Percentiles rank a stretch among this genome's conserved stretches.
Conservation (phyloP, 1,140 invertebrate species). For the Anthonomus grandis region DNA sequence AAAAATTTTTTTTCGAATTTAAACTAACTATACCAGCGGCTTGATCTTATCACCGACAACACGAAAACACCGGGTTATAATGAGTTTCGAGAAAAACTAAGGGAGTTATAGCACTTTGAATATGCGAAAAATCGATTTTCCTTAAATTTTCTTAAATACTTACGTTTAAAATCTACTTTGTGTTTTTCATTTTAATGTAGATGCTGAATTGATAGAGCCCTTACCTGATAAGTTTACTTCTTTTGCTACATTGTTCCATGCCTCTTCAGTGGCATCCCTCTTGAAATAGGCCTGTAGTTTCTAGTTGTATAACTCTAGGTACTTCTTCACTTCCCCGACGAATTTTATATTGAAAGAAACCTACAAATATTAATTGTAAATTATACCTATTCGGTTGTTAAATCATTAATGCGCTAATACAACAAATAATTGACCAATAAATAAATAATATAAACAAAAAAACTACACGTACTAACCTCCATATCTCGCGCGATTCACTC, state of each 20-base stretch:
- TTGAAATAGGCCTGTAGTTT: neutral
- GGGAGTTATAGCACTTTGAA: no score
- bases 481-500: slow-evolving; percentile 1
- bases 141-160: slow-evolving; percentile 8
- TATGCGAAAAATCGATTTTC: no score
- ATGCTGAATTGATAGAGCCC: neutral
- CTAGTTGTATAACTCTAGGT: neutral
- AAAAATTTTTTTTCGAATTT: no score
- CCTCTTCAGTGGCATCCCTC: neutral
- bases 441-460: neutral
- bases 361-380: no score
- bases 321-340: neutral
- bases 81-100: no score
- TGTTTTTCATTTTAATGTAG: slow-evolving; percentile 1
- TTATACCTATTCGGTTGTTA: no score
- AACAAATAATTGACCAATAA: no score
- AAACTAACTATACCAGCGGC: no score
- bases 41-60: no score
- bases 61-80: no score
- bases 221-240: neutral
- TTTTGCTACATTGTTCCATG: neutral
- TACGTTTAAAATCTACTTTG: slow-evolving; percentile 2
- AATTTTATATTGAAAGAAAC: neutral
- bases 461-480: neutral
- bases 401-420: no score